Conservation (phyloP, 1,140 invertebrate species). For the Cardiocondyla obscurior region DNA sequence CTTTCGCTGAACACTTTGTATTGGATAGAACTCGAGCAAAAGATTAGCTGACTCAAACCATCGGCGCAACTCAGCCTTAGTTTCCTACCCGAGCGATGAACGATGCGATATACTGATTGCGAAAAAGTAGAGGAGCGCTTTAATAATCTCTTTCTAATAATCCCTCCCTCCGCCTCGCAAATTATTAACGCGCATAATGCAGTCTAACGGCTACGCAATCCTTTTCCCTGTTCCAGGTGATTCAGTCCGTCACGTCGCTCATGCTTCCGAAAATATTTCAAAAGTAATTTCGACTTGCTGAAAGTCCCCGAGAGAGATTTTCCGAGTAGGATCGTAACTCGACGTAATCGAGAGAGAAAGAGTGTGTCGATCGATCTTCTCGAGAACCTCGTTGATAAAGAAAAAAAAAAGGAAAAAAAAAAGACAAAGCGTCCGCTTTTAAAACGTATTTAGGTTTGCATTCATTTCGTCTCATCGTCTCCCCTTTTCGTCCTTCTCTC, state of each 20-base stretch:
- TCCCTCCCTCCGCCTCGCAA: neutral
- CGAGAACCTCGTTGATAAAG: neutral
- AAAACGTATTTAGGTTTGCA: neutral
- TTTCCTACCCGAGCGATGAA: constrained; percentile 25
- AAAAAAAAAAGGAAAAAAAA: neutral
- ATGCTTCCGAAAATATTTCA: neutral
- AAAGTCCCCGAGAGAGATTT: constrained; percentile 1
- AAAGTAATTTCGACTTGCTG: neutral
- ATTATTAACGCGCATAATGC: constrained; percentile 11
- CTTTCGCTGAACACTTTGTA: neutral
- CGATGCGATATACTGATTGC: constrained; percentile 31
- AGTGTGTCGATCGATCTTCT: neutral
- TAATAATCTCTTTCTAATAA: constrained; percentile 12
- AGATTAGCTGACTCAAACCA: neutral
- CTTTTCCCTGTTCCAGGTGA: neutral
- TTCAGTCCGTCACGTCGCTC: neutral
- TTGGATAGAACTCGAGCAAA: neutral
- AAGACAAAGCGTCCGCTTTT: constrained; percentile 10
- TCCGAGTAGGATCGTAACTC: neutral
- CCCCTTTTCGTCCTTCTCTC: neutral
- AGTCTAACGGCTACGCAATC: neutral
- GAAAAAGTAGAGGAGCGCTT: constrained; percentile 38
- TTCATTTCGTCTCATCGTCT: neutral
- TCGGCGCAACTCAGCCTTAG: constrained; percentile 15
- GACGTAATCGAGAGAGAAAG: neutral